These are phyloP conservation scores for Chascanopsetta lugubris DNA, from an alignment of 2,113 vertebrate species.

Conservation along the genomic window DNA sequence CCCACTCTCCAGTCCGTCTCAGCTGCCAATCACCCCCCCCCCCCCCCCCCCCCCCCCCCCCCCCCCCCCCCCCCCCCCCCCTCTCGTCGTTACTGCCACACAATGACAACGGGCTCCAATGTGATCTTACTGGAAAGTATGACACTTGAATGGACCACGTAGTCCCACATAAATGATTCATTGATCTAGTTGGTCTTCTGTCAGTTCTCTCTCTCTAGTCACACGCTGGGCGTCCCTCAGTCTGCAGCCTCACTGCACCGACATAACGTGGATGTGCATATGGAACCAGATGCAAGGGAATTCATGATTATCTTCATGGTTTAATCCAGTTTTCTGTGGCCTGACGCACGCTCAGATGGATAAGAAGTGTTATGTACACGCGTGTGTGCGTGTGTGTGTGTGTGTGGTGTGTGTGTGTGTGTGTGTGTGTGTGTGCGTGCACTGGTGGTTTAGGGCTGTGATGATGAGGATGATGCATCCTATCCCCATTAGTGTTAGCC, in stretches of 20 bases:
- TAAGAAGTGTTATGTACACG: conserved; percentile 4
- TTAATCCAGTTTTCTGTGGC: conserved; percentile 42
- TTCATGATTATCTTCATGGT: conserved; percentile 42
- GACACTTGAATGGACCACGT: too few species aligned
- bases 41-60: too few species aligned
- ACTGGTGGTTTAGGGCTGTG: conserved; percentile 44
- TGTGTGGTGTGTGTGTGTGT: conserved; percentile 13
- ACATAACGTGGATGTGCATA: conserved; percentile 16
- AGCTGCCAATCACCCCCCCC: too few species aligned
- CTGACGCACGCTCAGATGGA: conserved; percentile 23
- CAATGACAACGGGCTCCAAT: too few species aligned
- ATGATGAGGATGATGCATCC: conserved; percentile 69
- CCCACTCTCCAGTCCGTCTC: too few species aligned
- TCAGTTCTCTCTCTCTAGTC: conserved; percentile 17
- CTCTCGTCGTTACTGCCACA: too few species aligned
- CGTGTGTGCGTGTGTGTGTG: background rate
- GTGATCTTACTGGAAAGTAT: too few species aligned
- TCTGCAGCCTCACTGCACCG: conserved; percentile 32
- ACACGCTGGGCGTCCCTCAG: conserved; percentile 18
- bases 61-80: too few species aligned
- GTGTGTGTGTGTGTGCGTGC: conserved; percentile 14
- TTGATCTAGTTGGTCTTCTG: conserved; percentile 10
- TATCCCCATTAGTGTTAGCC: conserved; percentile 81
- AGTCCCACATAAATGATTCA: background rate
- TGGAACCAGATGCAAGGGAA: conserved; percentile 53